Percentiles rank a stretch among this genome's conserved stretches.
These are phyloP conservation scores for Timema cristinae DNA, from an alignment of 2,888 invertebrate genomes.

Conservation along the genomic window DNA sequence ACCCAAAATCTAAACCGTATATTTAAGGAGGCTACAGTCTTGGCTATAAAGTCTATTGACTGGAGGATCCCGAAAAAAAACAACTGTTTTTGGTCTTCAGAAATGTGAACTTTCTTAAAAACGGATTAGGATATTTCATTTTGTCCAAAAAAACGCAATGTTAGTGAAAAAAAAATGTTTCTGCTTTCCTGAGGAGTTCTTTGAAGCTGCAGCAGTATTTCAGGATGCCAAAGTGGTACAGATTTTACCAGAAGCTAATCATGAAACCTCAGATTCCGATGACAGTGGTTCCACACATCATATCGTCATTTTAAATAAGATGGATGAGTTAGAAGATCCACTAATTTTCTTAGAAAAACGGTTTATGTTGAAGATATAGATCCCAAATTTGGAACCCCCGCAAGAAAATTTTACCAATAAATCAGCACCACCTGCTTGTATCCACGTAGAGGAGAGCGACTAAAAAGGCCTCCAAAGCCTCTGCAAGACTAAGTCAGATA, in stretches of 20 bases:
- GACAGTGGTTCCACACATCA: neutral
- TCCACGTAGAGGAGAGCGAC: slow-evolving; percentile 4
- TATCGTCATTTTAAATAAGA: neutral
- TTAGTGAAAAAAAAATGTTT: neutral
- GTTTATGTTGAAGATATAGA: neutral
- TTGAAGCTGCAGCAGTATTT: neutral
- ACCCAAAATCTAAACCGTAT: neutral
- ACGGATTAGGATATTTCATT: neutral
- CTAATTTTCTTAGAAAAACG: too few species aligned
- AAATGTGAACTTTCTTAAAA: neutral
- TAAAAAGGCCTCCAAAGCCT: neutral
- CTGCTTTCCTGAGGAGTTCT: neutral
- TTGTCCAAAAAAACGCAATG: neutral
- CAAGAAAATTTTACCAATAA: neutral
- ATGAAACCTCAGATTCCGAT: neutral
- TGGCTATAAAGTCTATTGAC: neutral
- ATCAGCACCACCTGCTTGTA: too few species aligned
- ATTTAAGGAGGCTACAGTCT: neutral
- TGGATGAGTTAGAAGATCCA: neutral
- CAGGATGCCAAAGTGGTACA: neutral
- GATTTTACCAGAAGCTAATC: neutral
- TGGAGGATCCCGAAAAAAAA: neutral
- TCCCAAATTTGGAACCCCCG: neutral
- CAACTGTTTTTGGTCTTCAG: neutral
- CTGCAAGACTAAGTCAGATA: neutral